These are phyloP conservation scores for Dendrolimus houi DNA, from an alignment of 2,888 invertebrate species.

Conservation along the genomic window DNA sequence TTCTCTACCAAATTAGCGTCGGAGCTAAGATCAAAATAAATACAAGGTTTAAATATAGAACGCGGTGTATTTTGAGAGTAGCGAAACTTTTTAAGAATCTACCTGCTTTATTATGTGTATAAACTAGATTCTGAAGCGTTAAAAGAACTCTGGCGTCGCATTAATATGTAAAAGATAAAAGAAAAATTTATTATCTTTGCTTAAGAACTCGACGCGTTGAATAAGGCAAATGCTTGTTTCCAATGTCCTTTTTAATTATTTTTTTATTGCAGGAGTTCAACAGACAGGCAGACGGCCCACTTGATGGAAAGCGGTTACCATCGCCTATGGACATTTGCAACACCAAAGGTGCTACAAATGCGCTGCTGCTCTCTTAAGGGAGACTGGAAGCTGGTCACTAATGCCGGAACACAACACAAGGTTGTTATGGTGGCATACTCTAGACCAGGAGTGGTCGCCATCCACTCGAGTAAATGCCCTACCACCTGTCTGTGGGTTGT, in stretches of 20 bases:
- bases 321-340: no score
- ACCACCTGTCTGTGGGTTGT: no score
- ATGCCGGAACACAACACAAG: no score
- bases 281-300: no score
- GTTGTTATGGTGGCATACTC: no score
- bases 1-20: neutral
- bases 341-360: no score
- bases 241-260: neutral
- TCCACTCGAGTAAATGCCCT: no score
- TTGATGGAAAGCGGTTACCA: no score
- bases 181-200: conserved; percentile 19
- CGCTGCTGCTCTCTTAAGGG: no score
- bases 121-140: conserved; percentile 3
- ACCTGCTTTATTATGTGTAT: neutral
- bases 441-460: no score
- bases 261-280: no score
- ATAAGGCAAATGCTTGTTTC: conserved; percentile 2
- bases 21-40: neutral
- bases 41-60: neutral
- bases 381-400: no score
- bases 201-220: conserved; percentile 17
- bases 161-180: conserved; percentile 18
- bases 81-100: neutral
- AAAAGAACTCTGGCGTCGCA: conserved; percentile 9
- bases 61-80: neutral